Conservation (phyloP, 2,797 vertebrate species). For the Bucorvus abyssinicus region DNA sequence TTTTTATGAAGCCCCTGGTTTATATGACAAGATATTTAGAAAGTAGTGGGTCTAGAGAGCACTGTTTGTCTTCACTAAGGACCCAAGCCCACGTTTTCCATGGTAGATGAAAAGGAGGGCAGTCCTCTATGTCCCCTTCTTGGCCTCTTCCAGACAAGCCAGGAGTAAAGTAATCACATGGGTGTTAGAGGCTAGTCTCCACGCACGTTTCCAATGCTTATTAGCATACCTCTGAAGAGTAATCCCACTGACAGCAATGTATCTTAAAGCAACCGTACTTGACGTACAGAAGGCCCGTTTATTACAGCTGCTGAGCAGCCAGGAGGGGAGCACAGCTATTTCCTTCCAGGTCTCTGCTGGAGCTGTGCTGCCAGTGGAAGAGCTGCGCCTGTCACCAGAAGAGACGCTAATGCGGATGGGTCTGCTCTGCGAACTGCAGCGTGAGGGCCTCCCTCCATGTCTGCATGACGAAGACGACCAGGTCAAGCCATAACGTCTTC, state of each 20-base stretch:
- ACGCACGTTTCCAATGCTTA: not conserved
- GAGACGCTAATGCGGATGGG: fast-evolving
- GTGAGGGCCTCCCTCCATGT: not conserved
- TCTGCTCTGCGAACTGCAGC: not conserved
- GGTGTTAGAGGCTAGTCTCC: not conserved
- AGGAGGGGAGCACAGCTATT: not conserved
- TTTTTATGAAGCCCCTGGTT: not conserved
- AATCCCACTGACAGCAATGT: not conserved
- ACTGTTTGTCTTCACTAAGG: not conserved
- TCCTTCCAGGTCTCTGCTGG: not conserved
- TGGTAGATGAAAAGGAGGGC: not conserved
- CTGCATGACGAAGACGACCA: not conserved
- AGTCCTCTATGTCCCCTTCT: not conserved
- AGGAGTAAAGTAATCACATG: not conserved
- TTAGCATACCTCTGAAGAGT: not conserved
- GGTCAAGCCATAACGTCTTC: not conserved
- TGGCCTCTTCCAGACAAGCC: not conserved
- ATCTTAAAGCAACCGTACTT: not conserved
- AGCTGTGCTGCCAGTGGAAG: not conserved
- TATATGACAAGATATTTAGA: not conserved
- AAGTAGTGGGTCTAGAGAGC: not conserved
- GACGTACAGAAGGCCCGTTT: not conserved
- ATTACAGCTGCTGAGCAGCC: not conserved
- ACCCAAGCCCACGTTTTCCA: not conserved
- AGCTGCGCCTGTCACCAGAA: not conserved